Percentiles rank a stretch among this genome's conserved stretches.
Evolutionary conservation across 2,888 invertebrate genomes (phyloP).

Genomic region (Leptinotarsa peninsularis): DNA sequence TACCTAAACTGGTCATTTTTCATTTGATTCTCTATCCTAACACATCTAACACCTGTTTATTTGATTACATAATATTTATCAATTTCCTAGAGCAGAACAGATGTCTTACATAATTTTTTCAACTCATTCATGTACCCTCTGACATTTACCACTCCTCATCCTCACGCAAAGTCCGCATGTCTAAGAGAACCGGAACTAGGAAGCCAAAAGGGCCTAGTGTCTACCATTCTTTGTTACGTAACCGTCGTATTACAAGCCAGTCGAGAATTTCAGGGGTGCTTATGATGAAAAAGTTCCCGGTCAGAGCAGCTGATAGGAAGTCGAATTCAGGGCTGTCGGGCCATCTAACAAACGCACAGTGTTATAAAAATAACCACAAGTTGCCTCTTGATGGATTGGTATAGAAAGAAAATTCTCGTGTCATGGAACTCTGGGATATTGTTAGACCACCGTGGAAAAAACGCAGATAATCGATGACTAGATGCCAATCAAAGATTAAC

Average conservation of each 20-base stretch:
- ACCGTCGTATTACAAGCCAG: conserved; percentile 27
- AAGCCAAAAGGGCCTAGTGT: conserved; percentile 25
- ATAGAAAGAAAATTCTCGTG: neutral
- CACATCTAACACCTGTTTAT: too few relatives aligned
- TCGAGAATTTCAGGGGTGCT: conserved; percentile 20
- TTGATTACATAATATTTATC: too few relatives aligned
- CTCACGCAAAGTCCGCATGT: conserved; percentile 24
- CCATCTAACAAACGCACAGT: conserved; percentile 24
- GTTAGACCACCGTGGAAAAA: neutral
- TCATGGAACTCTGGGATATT: neutral
- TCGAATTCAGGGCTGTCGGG: conserved; percentile 22
- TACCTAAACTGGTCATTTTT: too few relatives aligned
- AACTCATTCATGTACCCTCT: neutral
- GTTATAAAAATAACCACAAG: conserved; percentile 33
- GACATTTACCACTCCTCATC: conserved; percentile 9
- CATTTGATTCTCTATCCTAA: too few relatives aligned
- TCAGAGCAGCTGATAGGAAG: conserved; percentile 42
- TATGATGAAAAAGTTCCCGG: conserved; percentile 25
- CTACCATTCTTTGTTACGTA: conserved; percentile 31
- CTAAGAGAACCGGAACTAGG: conserved; percentile 30
- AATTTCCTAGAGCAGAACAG: too few relatives aligned
- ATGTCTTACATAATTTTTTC: neutral
- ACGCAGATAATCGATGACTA: neutral
- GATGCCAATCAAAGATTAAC: neutral
- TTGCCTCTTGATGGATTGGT: conserved; percentile 17